These are phyloP conservation scores for Columba janthina DNA, from an alignment of 2,113 vertebrate species.

Conservation along the genomic window DNA sequence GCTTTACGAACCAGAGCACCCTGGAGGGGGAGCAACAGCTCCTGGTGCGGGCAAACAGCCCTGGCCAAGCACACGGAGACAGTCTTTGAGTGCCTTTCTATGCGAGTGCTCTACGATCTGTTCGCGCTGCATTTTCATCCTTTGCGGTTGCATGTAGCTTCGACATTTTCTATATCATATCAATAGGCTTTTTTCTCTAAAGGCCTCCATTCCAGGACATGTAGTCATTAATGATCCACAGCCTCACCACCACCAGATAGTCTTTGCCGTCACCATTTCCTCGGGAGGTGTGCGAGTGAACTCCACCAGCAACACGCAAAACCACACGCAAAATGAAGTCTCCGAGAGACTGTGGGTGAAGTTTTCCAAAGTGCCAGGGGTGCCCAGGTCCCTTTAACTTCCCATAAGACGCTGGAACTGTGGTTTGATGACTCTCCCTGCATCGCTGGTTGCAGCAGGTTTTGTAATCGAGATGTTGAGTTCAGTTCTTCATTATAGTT, in stretches of 20 bases:
- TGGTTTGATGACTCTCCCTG: background rate
- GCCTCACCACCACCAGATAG: background rate
- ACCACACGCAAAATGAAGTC: no score
- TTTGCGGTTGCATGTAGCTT: slow-evolving; percentile 39
- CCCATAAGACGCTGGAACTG: background rate
- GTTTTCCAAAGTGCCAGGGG: background rate
- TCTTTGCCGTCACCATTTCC: background rate
- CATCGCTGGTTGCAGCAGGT: background rate
- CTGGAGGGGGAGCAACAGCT: background rate
- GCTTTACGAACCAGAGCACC: background rate
- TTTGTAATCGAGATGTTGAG: background rate
- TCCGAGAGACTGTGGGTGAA: background rate
- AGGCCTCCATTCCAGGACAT: slow-evolving; percentile 15
- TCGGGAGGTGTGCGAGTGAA: background rate
- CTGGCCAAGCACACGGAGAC: background rate
- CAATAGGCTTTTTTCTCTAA: background rate
- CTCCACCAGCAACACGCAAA: background rate
- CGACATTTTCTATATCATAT: background rate
- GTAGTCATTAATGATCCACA: background rate
- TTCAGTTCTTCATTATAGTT: background rate
- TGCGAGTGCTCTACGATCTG: background rate
- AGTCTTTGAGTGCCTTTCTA: background rate
- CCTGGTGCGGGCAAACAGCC: background rate
- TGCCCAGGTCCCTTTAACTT: background rate
- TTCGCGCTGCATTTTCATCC: slow-evolving; percentile 25